Evolutionary conservation across 1,140 invertebrate genomes (phyloP).

Genomic region (Drosophila pachea): DNA sequence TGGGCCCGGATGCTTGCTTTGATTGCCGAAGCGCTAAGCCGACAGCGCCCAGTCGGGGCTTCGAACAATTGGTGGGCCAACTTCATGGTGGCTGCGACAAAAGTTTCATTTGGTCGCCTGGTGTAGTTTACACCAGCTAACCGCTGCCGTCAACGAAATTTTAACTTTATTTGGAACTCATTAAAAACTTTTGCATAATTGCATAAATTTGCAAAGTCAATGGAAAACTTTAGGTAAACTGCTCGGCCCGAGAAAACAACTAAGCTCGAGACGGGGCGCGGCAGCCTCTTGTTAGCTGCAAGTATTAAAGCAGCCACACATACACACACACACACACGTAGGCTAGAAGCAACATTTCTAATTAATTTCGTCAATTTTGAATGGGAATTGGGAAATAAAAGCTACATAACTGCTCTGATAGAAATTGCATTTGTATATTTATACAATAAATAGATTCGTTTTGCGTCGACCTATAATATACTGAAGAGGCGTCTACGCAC

Average conservation of each 20-base stretch:
- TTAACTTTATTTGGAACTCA: constrained; percentile 76
- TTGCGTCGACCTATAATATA: too few relatives aligned
- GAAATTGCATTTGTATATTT: too few relatives aligned
- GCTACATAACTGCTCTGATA: too few relatives aligned
- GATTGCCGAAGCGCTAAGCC: constrained; percentile 38
- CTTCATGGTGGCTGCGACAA: constrained; percentile 34
- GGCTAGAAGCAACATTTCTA: too few relatives aligned
- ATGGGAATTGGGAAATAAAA: too few relatives aligned
- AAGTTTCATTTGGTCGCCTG: constrained; percentile 58
- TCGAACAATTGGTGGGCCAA: constrained; percentile 52
- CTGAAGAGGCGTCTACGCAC: too few relatives aligned
- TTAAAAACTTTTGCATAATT: constrained; percentile 77
- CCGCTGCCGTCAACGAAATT: constrained; percentile 66
- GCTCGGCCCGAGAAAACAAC: constrained; percentile 3
- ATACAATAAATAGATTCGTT: too few relatives aligned
- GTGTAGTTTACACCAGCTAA: constrained; percentile 68
- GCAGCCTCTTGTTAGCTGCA: constrained; percentile 6
- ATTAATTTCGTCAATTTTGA: too few relatives aligned
- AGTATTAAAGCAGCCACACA: not conserved
- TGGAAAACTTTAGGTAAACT: constrained; percentile 61
- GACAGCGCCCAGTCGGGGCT: not conserved
- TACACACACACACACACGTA: not conserved
- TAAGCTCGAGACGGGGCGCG: not conserved
- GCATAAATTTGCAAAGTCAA: constrained; percentile 77
- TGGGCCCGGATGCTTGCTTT: constrained; percentile 18